Conservation (phyloP, 2,113 vertebrate genomes). For the Chloropsis cyanopogon region DNA sequence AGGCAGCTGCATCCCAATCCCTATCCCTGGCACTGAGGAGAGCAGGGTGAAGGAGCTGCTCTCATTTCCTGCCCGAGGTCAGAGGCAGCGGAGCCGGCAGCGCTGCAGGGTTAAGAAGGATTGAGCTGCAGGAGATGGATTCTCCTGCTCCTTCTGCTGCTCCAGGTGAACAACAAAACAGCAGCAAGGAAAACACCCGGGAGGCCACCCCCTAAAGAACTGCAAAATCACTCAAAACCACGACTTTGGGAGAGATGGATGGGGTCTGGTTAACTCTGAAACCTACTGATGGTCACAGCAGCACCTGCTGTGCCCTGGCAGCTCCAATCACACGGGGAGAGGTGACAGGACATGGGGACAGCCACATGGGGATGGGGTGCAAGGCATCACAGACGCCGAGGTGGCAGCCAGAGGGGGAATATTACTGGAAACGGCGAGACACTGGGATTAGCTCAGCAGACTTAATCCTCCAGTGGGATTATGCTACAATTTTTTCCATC, state of each 20-base stretch:
- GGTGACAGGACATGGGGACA: neutral
- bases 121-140: neutral
- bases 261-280: neutral
- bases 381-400: neutral
- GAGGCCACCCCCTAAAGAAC: neutral
- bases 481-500: neutral
- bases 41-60: neutral
- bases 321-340: fast-evolving
- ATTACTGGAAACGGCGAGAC: neutral
- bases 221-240: neutral
- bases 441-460: neutral
- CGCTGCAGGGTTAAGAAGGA: fast-evolving
- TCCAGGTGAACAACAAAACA: neutral
- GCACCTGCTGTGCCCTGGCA: neutral
- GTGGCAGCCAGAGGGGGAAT: neutral
- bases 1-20: fast-evolving
- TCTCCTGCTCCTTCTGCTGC: neutral
- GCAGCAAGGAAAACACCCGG: neutral
- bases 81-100: neutral
- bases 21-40: neutral
- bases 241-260: neutral
- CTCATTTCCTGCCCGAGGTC: neutral
- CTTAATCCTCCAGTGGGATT: neutral
- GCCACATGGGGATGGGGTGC: neutral
- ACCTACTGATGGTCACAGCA: neutral